A percentile compares a stretch with the other conserved stretches of the same genome.
Evolutionary conservation across 2,888 invertebrate species (phyloP).

Genomic region (Ferrisia virgata): DNA sequence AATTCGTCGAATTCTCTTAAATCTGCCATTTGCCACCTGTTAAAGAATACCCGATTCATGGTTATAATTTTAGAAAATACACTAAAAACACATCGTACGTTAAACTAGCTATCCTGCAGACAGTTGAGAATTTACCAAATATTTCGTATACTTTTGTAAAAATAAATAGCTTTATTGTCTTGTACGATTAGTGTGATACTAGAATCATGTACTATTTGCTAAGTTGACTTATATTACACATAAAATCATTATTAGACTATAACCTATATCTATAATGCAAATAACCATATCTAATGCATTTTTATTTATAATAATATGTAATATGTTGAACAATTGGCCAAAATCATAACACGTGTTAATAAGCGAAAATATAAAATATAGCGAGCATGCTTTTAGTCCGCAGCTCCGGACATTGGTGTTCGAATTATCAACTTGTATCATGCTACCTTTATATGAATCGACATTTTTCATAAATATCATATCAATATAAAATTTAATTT

Average conservation of each 20-base stretch:
- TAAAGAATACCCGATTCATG: neutral
- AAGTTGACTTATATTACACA: neutral
- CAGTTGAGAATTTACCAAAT: neutral
- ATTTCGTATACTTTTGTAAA: too few relatives aligned
- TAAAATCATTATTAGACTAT: neutral
- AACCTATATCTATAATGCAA: neutral
- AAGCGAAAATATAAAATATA: neutral
- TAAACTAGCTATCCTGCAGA: too few relatives aligned
- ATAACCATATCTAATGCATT: neutral
- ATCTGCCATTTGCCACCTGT: constrained; percentile 69
- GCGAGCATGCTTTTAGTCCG: neutral
- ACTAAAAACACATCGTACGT: neutral
- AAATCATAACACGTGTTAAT: neutral
- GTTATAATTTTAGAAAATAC: neutral
- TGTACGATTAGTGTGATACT: too few relatives aligned
- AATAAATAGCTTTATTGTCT: too few relatives aligned
- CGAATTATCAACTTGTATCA: too few relatives aligned
- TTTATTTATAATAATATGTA: neutral
- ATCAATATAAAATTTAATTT: too few relatives aligned
- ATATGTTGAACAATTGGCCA: neutral
- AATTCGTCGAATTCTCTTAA: constrained; percentile 85
- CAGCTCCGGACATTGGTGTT: too few relatives aligned
- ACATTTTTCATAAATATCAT: too few relatives aligned
- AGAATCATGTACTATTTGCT: neutral
- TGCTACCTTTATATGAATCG: too few relatives aligned